Evolutionary conservation across 2,888 invertebrate genomes (phyloP), one percentile per base, ranked within the genome.

Genomic region (Patella ulyssiponensis): DNA sequence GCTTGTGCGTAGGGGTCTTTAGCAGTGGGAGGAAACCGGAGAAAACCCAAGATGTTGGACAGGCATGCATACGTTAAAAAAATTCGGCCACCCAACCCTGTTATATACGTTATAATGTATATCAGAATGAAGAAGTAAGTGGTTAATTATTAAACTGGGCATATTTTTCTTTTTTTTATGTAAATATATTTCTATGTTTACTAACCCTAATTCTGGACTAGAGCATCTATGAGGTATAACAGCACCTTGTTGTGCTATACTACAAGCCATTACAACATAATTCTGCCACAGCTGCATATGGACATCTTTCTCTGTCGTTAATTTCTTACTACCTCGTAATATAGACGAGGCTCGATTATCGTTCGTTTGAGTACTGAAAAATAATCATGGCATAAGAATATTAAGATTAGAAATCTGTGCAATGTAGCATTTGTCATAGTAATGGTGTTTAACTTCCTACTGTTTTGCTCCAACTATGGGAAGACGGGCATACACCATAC

Each of bases 211-310:
- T 71, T 89, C 90, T n/a, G 89, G 89, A 33, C 87, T 86, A 20
- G 86, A 81, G 80, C 87, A 88, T 70, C 88, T 80, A 11, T 86
- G 85, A 9, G 86, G 84, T 23, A 86, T 79, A n/a, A 85, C 96
- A 0, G 96, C 96, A 80, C 96, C 95, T 44, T 97, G 96, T 15
- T 98, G 99, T 7, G 98, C 98, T 71, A 99, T 96, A 75, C 98
- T 94, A 93, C 98, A 99, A 11, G 98, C 98, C 93, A 98, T 96
- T 20, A 97, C 96, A 87, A 98, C 95, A 92, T 99, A 98, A 93
- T 98, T 98, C 90, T 97, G 96, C 98, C 99, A 99, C 44, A 99
- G 94, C 92, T 97, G 97, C 93, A 99, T 95, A 92, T 98, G 98
- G 54, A 96, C 95, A 91, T 98, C 98, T 85, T 97, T 94, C 92